phyloP scores from a whole-genome alignment of 2,888 invertebrate species.

The Drosophila infuscata region DNA sequence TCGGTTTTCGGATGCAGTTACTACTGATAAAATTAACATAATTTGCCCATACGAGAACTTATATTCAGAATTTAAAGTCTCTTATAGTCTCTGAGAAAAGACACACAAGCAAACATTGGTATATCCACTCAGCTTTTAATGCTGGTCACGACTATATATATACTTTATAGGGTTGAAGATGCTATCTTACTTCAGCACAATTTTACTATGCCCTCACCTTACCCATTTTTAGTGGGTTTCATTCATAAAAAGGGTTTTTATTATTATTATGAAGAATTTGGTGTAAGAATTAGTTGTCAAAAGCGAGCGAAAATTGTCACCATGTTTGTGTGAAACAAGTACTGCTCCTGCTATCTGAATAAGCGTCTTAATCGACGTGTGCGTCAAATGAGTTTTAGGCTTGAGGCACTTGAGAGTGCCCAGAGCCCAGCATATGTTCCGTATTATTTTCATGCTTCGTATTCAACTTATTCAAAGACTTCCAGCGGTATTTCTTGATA shows the following conservation, averaged over 20 bases:
- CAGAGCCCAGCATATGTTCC: not conserved
- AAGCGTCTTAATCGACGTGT: not conserved
- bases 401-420: not conserved
- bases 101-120: too few relatives aligned
- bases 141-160: not conserved
- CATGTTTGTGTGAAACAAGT: not conserved
- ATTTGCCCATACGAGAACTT: not conserved
- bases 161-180: not conserved
- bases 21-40: not conserved
- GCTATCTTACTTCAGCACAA: not conserved
- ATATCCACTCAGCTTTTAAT: too few relatives aligned
- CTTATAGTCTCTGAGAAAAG: too few relatives aligned
- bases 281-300: not conserved
- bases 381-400: not conserved
- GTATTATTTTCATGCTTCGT: constrained; percentile 2
- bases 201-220: not conserved
- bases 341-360: not conserved
- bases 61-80: too few relatives aligned
- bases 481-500: constrained; percentile 11
- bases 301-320: constrained; percentile 13
- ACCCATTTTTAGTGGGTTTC: not conserved
- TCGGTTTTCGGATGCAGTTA: not conserved
- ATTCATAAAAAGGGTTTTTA: not conserved
- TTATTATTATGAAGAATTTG: not conserved
- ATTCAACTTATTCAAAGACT: constrained; percentile 6